Base-by-base conservation (phyloP, 2,797 vertebrate species). In the Rhinoraja longicauda region DNA sequence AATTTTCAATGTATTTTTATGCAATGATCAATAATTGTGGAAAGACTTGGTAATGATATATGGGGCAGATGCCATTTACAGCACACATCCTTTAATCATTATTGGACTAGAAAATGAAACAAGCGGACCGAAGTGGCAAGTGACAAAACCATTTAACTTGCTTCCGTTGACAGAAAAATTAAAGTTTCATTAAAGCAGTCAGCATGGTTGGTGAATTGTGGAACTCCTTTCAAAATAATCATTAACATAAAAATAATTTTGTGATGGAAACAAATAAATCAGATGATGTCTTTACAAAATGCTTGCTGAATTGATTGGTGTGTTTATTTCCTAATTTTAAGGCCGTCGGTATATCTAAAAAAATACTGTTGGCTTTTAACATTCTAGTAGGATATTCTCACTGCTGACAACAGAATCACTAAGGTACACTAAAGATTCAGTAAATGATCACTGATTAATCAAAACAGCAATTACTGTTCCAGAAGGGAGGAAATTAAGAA, bases 391-490 rank as follows among this genome's bases (percentile, higher is more conserved):
- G 26, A 64, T 10, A 19, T 17, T 67, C 86, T 90, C 62, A 82
- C 86, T n/a, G 32, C 17, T 9, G 24, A 24, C 13, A 9, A 24
- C 53, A 82, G 39, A 82, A 24, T 9, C 45, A 36, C 86, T 64
- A 90, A 67, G 64, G 32, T 67, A 21, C 62, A 90, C 79, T 57
- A 82, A 57, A 82, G 79, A 82, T 90, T 90, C 13, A 24, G 64
- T 36, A 90, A 70, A 90, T 72, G n/a, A 90, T 90, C 64, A 70
- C 32, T 90, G 88, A 24, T 90, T 70, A 90, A 70, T 39, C 64
- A 90, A 70, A 90, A 26, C 19, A 13, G 7, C 17, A 90, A 90
- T 90, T 36, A 67, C 88, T 72, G 21, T 24, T 70, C 24, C 21
- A 39, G 88, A 70, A 70, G 32, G 21, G 64, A 70, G 39, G 64